phyloP scores from a whole-genome alignment of 2,888 invertebrate species.

The Amphipyra tragopoginis region DNA sequence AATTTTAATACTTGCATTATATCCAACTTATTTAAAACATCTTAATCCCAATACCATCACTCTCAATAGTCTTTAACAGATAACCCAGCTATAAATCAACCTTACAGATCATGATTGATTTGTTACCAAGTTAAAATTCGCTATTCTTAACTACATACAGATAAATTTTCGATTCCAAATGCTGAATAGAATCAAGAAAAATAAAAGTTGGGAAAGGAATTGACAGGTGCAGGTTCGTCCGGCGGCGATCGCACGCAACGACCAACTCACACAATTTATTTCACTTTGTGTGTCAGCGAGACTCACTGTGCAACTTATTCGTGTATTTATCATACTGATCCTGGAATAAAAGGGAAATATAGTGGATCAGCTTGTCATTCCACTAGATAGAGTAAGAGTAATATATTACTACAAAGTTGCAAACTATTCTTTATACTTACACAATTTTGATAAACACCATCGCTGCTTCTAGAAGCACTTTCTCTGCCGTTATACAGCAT shows the following conservation, averaged over 20 bases:
- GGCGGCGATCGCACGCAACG: conserved; percentile 68
- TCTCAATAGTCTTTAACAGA: conserved; percentile 45
- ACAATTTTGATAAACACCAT: too few species aligned
- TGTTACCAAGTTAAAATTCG: conserved; percentile 44
- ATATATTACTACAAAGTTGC: not conserved
- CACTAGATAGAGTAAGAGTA: conserved; percentile 1
- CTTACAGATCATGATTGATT: conserved; percentile 49
- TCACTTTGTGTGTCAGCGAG: conserved; percentile 74
- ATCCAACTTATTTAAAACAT: conserved; percentile 23
- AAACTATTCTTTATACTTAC: too few species aligned
- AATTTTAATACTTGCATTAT: conserved; percentile 5
- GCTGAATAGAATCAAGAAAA: conserved; percentile 59
- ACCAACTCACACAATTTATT: conserved; percentile 75
- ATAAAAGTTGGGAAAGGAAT: conserved; percentile 64
- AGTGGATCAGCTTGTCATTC: conserved; percentile 11
- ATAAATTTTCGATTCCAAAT: conserved; percentile 52
- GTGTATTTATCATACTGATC: conserved; percentile 40
- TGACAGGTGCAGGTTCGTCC: conserved; percentile 67
- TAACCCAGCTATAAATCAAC: conserved; percentile 29
- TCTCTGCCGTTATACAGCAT: too few species aligned
- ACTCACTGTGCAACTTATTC: conserved; percentile 37
- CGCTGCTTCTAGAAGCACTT: too few species aligned
- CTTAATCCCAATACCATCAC: conserved; percentile 32
- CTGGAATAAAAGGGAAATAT: conserved; percentile 25
- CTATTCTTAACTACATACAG: conserved; percentile 39